These are phyloP conservation scores for Scaptomyza hsui DNA, from an alignment of 1,140 invertebrate genomes.

Conservation along the genomic window DNA sequence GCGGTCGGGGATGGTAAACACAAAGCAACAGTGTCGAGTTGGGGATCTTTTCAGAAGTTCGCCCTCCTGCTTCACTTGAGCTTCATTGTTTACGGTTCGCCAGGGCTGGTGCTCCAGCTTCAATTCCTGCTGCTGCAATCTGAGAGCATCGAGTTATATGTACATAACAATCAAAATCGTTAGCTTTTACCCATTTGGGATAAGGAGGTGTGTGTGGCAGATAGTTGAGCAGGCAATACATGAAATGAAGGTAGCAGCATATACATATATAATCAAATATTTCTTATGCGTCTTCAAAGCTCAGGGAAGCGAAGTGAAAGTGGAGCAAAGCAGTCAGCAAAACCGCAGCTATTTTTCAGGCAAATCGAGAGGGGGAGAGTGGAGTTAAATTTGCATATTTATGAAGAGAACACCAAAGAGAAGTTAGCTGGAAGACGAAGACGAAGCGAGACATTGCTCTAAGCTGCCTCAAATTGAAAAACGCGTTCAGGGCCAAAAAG, in stretches of 20 bases:
- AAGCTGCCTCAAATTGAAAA: conserved; percentile 79
- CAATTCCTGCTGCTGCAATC: conserved; percentile 49
- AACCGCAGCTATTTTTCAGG: conserved; percentile 25
- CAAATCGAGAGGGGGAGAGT: background rate
- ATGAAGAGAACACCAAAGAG: conserved; percentile 68
- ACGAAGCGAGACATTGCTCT: conserved; percentile 59
- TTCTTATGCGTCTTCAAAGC: conserved; percentile 45
- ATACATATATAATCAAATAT: conserved; percentile 77
- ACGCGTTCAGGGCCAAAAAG: conserved; percentile 62
- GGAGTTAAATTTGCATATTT: conserved; percentile 78
- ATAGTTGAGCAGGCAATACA: conserved; percentile 23
- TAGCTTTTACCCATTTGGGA: conserved; percentile 54
- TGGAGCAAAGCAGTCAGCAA: conserved; percentile 24
- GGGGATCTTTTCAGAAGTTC: conserved; percentile 16
- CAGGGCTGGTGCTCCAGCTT: conserved; percentile 1
- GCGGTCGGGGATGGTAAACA: conserved; percentile 28
- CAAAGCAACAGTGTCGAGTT: conserved; percentile 40
- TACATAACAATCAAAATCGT: conserved; percentile 72
- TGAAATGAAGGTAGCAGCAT: conserved; percentile 27
- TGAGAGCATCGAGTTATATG: conserved; percentile 55
- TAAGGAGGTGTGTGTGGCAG: conserved; percentile 6
- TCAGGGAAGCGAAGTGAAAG: conserved; percentile 2
- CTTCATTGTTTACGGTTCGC: conserved; percentile 62
- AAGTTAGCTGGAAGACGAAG: conserved; percentile 21
- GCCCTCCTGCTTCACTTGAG: conserved; percentile 35